Evolutionary conservation across 2,113 vertebrate species (phyloP).

Genomic region (Aspidoscelis tigris): DNA sequence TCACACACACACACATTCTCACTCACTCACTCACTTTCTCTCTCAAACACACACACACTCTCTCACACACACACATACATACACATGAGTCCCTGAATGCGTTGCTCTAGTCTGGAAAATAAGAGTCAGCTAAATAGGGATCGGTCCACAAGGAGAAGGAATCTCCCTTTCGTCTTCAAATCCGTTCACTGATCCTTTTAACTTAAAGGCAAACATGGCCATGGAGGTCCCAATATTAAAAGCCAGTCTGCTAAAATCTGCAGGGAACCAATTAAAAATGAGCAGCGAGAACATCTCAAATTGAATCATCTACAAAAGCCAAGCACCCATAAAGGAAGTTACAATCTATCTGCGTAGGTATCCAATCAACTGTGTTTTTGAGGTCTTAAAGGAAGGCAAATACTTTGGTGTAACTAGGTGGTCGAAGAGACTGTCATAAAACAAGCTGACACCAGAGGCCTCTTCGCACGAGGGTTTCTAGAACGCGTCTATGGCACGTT

Average conservation of each 20-base stretch:
- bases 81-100: not conserved
- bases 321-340: not conserved
- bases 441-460: not conserved
- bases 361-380: not conserved
- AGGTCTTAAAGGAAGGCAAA: not conserved
- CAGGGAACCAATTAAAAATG: conserved; percentile 16
- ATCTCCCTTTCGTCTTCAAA: not conserved
- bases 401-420: not conserved
- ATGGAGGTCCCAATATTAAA: not conserved
- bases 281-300: not conserved
- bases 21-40: too few species aligned
- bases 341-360: not conserved
- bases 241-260: not conserved
- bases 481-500: too few species aligned
- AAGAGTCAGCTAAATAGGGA: not conserved
- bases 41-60: too few species aligned
- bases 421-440: not conserved
- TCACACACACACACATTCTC: too few species aligned
- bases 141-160: not conserved
- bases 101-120: not conserved
- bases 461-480: too few species aligned
- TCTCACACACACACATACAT: too few species aligned
- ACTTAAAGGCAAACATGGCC: not conserved
- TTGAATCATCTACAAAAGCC: not conserved
- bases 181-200: not conserved